Evolutionary conservation across 2,888 invertebrate genomes (phyloP).

Genomic region (Pachydiplax longipennis): DNA sequence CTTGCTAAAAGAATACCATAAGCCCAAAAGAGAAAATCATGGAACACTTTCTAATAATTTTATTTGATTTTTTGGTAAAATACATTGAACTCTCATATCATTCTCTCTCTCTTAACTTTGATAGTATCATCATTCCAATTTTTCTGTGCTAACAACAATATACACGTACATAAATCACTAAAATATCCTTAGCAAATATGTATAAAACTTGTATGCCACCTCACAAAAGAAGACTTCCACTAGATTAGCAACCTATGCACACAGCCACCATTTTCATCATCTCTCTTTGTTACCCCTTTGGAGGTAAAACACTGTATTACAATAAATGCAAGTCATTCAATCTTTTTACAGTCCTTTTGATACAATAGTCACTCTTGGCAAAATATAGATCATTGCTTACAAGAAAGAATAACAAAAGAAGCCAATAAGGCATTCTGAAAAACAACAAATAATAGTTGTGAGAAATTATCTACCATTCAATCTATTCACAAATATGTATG

Average conservation of each 20-base stretch:
- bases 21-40: neutral
- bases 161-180: slow-evolving; percentile 15
- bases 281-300: neutral
- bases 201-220: slow-evolving; percentile 4
- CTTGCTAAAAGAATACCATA: too few species aligned
- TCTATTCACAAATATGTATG: neutral
- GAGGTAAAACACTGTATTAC: slow-evolving; percentile 6
- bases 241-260: slow-evolving; percentile 18
- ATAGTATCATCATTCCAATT: neutral
- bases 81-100: neutral
- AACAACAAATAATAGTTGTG: slow-evolving; percentile 4
- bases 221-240: slow-evolving; percentile 14
- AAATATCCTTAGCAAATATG: slow-evolving; percentile 37
- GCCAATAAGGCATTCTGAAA: slow-evolving; percentile 1
- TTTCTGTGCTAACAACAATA: neutral
- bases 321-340: slow-evolving; percentile 19
- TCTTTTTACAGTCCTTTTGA: neutral
- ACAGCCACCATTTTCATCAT: slow-evolving; percentile 29
- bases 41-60: neutral
- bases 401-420: slow-evolving; percentile 26
- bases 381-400: slow-evolving; percentile 22
- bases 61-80: slow-evolving; percentile 23
- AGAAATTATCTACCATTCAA: neutral
- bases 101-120: neutral
- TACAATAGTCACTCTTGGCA: slow-evolving; percentile 19